A percentile compares a stretch with the other conserved stretches of the same genome.
phyloP scores from a whole-genome alignment of 2,888 invertebrate species.

The Meiosimyza platycephala region DNA sequence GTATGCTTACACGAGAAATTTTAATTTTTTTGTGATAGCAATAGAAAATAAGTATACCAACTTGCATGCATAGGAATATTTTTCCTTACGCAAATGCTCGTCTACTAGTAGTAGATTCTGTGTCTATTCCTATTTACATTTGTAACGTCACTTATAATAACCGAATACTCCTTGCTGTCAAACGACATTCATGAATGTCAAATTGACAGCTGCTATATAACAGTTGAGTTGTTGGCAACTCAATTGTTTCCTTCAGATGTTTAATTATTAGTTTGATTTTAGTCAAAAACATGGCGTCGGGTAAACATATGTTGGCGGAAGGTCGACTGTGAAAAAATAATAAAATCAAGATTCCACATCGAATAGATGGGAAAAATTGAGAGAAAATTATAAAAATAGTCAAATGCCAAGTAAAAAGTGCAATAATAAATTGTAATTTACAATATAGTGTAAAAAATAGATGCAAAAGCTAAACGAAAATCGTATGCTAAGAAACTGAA shows the following conservation, averaged over 20 bases:
- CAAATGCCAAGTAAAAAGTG: background rate
- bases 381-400: background rate
- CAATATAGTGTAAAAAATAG: background rate
- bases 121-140: too few species aligned
- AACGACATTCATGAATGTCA: background rate
- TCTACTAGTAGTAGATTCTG: too few species aligned
- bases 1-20: too few species aligned
- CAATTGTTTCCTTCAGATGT: background rate
- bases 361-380: background rate
- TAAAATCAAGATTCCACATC: slow-evolving; percentile 7
- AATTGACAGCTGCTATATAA: background rate
- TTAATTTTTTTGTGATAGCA: too few species aligned
- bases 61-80: too few species aligned
- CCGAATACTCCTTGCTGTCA: too few species aligned
- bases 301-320: slow-evolving; percentile 30
- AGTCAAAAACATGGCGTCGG: slow-evolving; percentile 40
- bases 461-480: background rate
- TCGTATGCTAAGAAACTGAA: background rate
- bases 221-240: slow-evolving; percentile 9
- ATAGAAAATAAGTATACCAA: too few species aligned
- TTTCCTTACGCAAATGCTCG: too few species aligned
- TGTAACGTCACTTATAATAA: too few species aligned
- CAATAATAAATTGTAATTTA: background rate
- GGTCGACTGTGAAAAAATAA: background rate
- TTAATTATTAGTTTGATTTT: background rate